These are phyloP conservation scores for Melanostoma mellinum DNA, from an alignment of 2,888 invertebrate genomes.

Conservation along the genomic window DNA sequence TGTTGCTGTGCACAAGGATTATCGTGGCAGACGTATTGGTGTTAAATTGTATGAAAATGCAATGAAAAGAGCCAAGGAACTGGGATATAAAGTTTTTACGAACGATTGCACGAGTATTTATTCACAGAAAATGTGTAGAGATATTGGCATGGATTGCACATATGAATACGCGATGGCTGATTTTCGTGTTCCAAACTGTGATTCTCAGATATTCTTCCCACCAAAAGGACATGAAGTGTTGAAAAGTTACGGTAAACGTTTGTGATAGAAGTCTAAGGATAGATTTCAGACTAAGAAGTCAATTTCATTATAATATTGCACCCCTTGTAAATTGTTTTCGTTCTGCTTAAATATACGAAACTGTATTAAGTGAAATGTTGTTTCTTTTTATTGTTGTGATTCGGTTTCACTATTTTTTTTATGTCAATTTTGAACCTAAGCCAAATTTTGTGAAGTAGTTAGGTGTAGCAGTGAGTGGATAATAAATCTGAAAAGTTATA, in stretches of 20 bases:
- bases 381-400: too few species aligned
- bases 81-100: constrained; percentile 76
- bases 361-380: too few species aligned
- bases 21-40: constrained; percentile 78
- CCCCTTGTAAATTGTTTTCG: too few species aligned
- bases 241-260: constrained; percentile 76
- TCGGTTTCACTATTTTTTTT: too few species aligned
- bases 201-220: constrained; percentile 76
- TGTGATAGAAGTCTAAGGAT: constrained; percentile 28
- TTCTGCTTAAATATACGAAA: too few species aligned
- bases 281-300: too few species aligned
- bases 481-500: too few species aligned
- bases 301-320: too few species aligned
- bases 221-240: constrained; percentile 76
- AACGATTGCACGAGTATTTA: constrained; percentile 79
- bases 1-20: constrained; percentile 76
- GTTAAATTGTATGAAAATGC: constrained; percentile 75
- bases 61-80: constrained; percentile 71
- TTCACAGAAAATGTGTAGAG: constrained; percentile 77
- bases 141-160: constrained; percentile 76
- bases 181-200: constrained; percentile 75
- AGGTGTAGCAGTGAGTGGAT: too few species aligned
- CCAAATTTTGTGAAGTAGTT: too few species aligned
- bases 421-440: too few species aligned
- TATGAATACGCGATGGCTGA: constrained; percentile 76